A percentile compares a stretch with the other conserved stretches of the same genome.
These are phyloP conservation scores for Priapulus caudatus DNA, from an alignment of 2,888 invertebrate genomes.

Conservation along the genomic window DNA sequence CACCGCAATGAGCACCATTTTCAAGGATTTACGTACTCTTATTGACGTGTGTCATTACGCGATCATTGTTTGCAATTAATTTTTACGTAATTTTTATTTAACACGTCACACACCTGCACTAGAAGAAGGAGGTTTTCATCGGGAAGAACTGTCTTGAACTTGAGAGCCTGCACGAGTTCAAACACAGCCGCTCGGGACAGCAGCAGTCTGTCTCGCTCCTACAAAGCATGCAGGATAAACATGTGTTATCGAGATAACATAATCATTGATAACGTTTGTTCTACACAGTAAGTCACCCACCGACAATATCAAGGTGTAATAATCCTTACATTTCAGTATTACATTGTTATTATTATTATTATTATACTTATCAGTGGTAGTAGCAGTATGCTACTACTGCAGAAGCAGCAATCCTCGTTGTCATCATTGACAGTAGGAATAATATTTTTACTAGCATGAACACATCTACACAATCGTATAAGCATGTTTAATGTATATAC, in stretches of 20 bases:
- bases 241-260: conserved; percentile 6
- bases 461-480: too few species aligned
- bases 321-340: background rate
- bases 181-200: conserved; percentile 80
- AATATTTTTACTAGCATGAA: too few species aligned
- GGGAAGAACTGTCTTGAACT: conserved; percentile 85
- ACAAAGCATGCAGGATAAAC: conserved; percentile 22
- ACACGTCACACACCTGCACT: conserved; percentile 67
- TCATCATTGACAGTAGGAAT: too few species aligned
- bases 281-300: conserved; percentile 12
- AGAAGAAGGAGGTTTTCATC: conserved; percentile 86
- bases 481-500: too few species aligned
- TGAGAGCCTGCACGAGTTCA: conserved; percentile 85
- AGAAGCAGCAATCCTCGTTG: too few species aligned
- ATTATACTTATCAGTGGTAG: background rate
- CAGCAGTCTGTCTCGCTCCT: conserved; percentile 86
- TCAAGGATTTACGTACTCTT: too few species aligned
- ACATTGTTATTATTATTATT: background rate
- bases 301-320: conserved; percentile 5
- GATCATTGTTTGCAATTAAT: too few species aligned
- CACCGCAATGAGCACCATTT: too few species aligned
- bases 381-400: too few species aligned
- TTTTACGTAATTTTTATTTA: too few species aligned
- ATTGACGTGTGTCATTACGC: too few species aligned
- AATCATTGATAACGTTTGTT: conserved; percentile 6